These are phyloP conservation scores for Sus cebifrons DNA, from an alignment of 2,797 vertebrate species.

Conservation along the genomic window DNA sequence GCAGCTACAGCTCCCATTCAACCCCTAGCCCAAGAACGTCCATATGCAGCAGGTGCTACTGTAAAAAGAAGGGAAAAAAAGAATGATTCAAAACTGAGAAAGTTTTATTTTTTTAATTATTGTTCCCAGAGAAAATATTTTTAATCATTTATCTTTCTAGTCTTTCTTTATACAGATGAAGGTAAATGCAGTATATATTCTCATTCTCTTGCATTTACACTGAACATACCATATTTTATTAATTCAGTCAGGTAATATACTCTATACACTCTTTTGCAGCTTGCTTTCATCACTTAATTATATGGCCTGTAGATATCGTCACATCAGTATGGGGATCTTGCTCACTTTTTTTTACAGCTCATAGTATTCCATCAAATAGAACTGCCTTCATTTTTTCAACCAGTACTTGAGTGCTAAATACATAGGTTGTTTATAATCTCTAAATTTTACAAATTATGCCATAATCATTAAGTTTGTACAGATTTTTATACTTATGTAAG, in stretches of 20 bases:
- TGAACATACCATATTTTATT: neutral
- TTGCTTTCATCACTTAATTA: neutral
- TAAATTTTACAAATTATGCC: constrained; percentile 21
- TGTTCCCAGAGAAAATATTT: neutral
- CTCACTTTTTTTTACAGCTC: constrained; percentile 1
- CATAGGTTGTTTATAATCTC: neutral
- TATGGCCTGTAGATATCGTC: neutral
- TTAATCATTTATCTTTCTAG: neutral
- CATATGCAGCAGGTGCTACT: too few species aligned
- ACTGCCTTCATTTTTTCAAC: neutral
- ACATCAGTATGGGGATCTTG: neutral
- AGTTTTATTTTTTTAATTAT: constrained; percentile 24
- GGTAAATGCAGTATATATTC: too few species aligned
- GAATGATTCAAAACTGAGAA: constrained; percentile 41
- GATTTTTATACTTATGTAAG: neutral
- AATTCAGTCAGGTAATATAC: neutral
- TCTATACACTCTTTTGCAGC: neutral
- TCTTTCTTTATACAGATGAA: constrained; percentile 37
- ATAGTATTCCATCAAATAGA: neutral
- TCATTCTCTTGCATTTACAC: neutral
- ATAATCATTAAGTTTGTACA: neutral
- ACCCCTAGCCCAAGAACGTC: too few species aligned
- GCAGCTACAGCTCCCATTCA: too few species aligned
- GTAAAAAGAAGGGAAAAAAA: too few species aligned
- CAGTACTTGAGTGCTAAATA: neutral